Evolutionary conservation across 2,888 invertebrate genomes (phyloP), one percentile per base, ranked within the genome.

Genomic region (Drosophila setosimentum): DNA sequence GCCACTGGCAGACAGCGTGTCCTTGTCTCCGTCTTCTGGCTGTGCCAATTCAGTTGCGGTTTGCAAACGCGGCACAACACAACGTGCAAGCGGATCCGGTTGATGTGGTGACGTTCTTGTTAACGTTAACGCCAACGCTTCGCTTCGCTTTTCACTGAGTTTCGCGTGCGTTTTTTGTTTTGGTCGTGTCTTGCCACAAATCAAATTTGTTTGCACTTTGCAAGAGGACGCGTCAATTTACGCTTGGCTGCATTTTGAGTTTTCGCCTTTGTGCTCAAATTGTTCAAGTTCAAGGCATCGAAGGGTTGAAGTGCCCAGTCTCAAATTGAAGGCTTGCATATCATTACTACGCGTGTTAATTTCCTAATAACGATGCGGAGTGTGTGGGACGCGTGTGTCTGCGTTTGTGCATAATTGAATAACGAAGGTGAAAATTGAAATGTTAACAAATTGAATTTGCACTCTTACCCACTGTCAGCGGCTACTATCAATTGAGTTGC

Each of bases 41-140:
- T 59, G 42, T 32, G 58, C 61, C 65, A 57, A 68, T 72, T 92
- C 92, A 92, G 92, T 92, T 92, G 92, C 92, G 91, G 91, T 91
- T 92, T 90, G 88, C 80, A 83, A 76, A 76, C 90, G 85, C 85
- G 87, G 78, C 87, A 87, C 77, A 79, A 80, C 83, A 91, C 90
- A 89, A 80, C 87, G 79, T 80, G 82, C 75, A 61, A 71, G 69
- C 87, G 88, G 81, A 62, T 45, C 13, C 62, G 60, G 24, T 35
- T 54, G 4, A 45, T 42, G 37, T n/a, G 37, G 29, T 16, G 4
- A 7, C 40, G 35, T 73, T 57, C 51, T 42, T n/a, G 29, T 29
- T 29, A 50, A n/a, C 40, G 42, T 51, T 27, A 27, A 48, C 62
- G 59, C 42, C 27, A 49, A 27, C 21, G 59, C 21, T 33, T 37